Evolutionary conservation across 1,140 invertebrate species (phyloP).

Genomic region (Carcinoscorpius rotundicauda): DNA sequence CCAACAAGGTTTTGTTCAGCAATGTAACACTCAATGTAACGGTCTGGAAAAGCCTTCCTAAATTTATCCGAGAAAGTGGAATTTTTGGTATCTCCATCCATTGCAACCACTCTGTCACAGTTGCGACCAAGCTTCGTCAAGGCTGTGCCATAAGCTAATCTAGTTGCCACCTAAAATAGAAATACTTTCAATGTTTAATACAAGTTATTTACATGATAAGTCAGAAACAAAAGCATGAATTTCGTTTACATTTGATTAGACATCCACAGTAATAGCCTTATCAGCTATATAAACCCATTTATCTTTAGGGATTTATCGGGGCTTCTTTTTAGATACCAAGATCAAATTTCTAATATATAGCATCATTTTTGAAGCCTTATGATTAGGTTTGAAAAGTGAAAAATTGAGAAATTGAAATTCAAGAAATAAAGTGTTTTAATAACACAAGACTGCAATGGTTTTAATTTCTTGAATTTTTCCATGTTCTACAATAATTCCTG

Average conservation of each 20-base stretch:
- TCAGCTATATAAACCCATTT: too few species aligned
- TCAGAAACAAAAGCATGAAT: too few species aligned
- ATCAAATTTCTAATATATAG: too few species aligned
- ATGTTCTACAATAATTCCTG: too few species aligned
- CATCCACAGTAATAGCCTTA: too few species aligned
- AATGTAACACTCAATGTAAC: conserved; percentile 96
- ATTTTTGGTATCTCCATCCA: conserved; percentile 97
- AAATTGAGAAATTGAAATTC: neutral
- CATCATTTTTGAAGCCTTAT: neutral
- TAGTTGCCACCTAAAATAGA: conserved; percentile 59
- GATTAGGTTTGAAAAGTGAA: neutral
- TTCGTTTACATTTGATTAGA: too few species aligned
- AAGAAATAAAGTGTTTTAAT: neutral
- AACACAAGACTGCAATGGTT: neutral
- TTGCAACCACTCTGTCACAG: conserved; percentile 71
- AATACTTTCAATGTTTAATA: too few species aligned
- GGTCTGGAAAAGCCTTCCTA: conserved; percentile 48
- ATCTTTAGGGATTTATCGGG: too few species aligned
- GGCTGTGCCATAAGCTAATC: conserved; percentile 87
- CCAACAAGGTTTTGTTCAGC: conserved; percentile 97
- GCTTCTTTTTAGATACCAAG: too few species aligned
- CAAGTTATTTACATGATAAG: too few species aligned
- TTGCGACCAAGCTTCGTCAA: conserved; percentile 72
- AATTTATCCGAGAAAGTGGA: conserved; percentile 94
- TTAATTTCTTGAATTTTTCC: neutral